Base-by-base conservation (phyloP, 2,113 vertebrate species). In the Raja brachyura region DNA sequence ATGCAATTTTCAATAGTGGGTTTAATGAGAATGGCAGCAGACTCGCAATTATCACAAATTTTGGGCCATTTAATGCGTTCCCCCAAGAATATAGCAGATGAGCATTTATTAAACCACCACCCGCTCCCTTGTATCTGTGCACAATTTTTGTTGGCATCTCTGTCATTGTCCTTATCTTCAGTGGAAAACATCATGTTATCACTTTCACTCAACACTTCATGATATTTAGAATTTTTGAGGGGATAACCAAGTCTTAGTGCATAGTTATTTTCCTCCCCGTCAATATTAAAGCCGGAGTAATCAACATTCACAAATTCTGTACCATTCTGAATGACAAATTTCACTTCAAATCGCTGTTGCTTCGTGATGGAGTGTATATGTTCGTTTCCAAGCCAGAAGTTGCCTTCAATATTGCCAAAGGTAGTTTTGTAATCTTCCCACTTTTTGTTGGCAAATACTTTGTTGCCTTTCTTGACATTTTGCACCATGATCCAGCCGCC, bases 41-140 rank as follows among this genome's bases (percentile, higher is more conserved):
- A 88, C 25, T 20, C 18, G 9, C 93, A 86, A 16, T 93, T 88
- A 61, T 0, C 93, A 18, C 94, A 94, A 33, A 78, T 61, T 4
- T 54, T 28, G 8, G 93, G 93, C 94, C 94, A 95, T 93, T 61
- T 94, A 93, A 94, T 94, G 81, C 93, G 93, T 0, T 93, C 56
- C 7, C 88, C 93, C 90, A 93, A 31, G 88, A 93, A 73, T 76
- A 93, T 39, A 66, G 94, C 94, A 28, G 93, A 93, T 61, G 78
- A 25, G 83, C 10, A 86, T 31, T 56, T 94, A 75, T 94, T 86
- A 6, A 93, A 94, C 90, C 90, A 92, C 93, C 90, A 93, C 18
- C 94, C 94, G 9, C 93, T 93, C 0, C n/a, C 73, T 7, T 0
- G 33, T 20, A 66, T 6, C 16, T 74, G 25, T 31, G 75, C 95